Base-by-base conservation (phyloP, 2,888 invertebrate species). In the Himalopsyche tibetana region DNA sequence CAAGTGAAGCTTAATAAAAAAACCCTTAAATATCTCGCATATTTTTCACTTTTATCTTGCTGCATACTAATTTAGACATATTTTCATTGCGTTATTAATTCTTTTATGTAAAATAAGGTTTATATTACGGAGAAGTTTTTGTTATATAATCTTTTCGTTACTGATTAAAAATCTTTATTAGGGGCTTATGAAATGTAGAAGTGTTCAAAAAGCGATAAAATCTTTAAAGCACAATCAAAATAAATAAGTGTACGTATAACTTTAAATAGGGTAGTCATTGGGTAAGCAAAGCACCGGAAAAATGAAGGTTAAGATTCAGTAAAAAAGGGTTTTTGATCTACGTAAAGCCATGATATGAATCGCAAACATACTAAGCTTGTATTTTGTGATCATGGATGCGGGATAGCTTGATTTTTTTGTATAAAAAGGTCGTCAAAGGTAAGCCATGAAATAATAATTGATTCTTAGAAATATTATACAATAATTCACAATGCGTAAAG, bases 301-400 rank as follows among this genome's bases (percentile, higher is more conserved):
- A 74, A 74, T 3, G 19, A 38, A 15, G 36, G 74, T 12, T 74
- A 5, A 15, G 74, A 38, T 38, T 36, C 36, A 36, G 36, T 36
- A 74, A 38, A 63, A 74, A 74, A 74, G 74, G 74, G 38, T 38
- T 69, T 74, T 74, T 5, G 74, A 74, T 74, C 28, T 74, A 38
- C 38, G 74, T 15, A 3, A 15, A 9, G 4, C 9, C 74, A 38
- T 74, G 74, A 74, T 74, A 74, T 74, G 74, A 74, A 74, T 74
- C n/a, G 28, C 12, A 74, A 74, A 63, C 19, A 19, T 11, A 63
- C 63, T 19, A 28, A 28, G 8, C 63, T 74, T 5, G 36, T 74
- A 15, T 2, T 5, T 12, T 11, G 38, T 74, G 38, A 74, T 74
- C 74, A 74, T 36, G 28, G 6, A 69, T 69, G 19, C 4, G 9